phyloP scores from a whole-genome alignment of 2,888 invertebrate species.

The Poecilobothrus nobilitatus region DNA sequence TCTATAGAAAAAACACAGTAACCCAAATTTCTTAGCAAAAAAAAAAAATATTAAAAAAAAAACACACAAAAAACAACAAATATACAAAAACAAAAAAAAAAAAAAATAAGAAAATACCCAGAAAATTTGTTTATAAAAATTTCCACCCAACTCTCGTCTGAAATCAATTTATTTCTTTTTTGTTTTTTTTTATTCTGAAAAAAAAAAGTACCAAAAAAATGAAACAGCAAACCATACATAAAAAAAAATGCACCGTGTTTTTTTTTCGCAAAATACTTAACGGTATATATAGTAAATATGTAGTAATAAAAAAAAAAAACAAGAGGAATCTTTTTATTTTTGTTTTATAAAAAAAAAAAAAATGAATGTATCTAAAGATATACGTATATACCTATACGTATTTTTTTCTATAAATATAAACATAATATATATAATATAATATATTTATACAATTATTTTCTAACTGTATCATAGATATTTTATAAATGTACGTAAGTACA shows the following conservation, averaged over 20 bases:
- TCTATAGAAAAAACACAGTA: slow-evolving; percentile 1
- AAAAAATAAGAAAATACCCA: background rate
- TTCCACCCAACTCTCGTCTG: background rate
- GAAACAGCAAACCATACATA: background rate
- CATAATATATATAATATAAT: background rate
- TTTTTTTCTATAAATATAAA: background rate
- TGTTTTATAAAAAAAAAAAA: background rate
- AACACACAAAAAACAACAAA: no score
- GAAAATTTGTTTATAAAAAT: slow-evolving; percentile 1
- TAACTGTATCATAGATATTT: no score
- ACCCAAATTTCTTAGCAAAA: background rate
- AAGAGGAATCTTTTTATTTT: background rate
- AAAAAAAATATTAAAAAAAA: no score
- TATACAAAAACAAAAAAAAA: no score
- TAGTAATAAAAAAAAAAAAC: background rate
- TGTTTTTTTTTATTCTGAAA: no score
- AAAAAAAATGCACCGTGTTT: background rate
- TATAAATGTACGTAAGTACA: background rate
- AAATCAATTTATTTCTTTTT: background rate
- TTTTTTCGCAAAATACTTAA: slow-evolving; percentile 1
- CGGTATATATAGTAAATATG: background rate
- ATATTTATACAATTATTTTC: no score
- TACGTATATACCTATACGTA: background rate
- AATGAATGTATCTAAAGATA: background rate
- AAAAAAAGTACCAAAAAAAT: no score